Evolutionary conservation across 2,888 invertebrate species (phyloP).

Genomic region (Pachycephus smyrnensis): DNA sequence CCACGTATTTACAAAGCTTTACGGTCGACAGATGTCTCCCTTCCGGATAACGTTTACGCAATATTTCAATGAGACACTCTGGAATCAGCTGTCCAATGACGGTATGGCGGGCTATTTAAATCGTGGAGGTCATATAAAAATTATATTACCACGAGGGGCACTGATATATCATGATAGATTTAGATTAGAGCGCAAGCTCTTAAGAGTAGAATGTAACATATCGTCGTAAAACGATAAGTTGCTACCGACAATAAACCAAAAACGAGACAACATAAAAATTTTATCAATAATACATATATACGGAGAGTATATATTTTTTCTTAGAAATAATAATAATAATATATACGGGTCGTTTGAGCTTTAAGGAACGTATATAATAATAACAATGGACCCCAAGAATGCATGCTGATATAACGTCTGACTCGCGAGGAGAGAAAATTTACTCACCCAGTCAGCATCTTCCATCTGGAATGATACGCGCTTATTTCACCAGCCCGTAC

Average conservation of each 20-base stretch:
- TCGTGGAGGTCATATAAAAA: constrained; percentile 37
- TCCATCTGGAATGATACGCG: background rate
- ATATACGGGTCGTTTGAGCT: background rate
- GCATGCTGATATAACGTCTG: background rate
- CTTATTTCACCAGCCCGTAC: constrained; percentile 15
- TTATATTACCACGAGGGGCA: constrained; percentile 32
- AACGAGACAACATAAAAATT: background rate
- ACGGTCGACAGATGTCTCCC: background rate
- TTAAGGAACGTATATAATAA: background rate
- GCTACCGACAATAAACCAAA: background rate
- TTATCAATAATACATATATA: background rate
- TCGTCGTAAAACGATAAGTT: background rate
- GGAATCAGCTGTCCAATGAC: background rate
- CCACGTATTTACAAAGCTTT: background rate
- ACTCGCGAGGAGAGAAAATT: background rate
- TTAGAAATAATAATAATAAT: background rate
- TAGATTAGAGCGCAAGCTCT: constrained; percentile 27
- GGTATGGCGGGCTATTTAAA: constrained; percentile 8
- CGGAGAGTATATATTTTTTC: background rate
- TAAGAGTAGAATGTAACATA: background rate
- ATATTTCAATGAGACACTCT: background rate
- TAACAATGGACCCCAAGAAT: background rate
- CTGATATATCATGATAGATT: constrained; percentile 28
- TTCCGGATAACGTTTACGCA: background rate
- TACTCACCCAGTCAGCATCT: background rate